phyloP scores from a whole-genome alignment of 2,797 vertebrate species.

The Denticeps clupeoides region DNA sequence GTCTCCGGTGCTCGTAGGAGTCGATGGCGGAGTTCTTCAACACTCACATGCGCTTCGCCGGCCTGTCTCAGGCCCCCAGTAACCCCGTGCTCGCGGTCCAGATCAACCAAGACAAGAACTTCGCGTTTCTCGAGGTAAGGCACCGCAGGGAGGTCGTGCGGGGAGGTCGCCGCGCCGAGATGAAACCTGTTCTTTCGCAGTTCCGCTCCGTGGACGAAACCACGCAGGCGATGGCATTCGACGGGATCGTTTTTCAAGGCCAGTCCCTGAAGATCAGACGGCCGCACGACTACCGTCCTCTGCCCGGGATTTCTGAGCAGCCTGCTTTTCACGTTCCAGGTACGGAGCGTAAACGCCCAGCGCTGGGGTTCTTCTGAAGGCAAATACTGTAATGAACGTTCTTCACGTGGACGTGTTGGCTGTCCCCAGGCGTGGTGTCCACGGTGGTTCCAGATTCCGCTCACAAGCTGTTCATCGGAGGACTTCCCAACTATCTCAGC shows the following conservation, averaged over 20 bases:
- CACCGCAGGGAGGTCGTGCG: not conserved
- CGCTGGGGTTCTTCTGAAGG: not conserved
- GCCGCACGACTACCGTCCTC: conserved; percentile 59
- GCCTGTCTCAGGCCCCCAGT: conserved; percentile 57
- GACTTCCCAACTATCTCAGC: conserved; percentile 63
- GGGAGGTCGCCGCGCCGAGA: not conserved
- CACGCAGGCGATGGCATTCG: conserved; percentile 66
- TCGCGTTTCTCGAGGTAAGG: conserved; percentile 57
- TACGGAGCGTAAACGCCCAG: no score
- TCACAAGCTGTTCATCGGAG: conserved; percentile 66
- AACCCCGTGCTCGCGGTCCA: conserved; percentile 64
- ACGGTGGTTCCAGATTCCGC: conserved; percentile 67
- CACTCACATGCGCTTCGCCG: conserved; percentile 64
- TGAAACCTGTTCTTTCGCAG: conserved; percentile 21
- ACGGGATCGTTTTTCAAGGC: conserved; percentile 64
- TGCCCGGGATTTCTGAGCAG: conserved; percentile 63
- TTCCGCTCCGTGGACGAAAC: conserved; percentile 65
- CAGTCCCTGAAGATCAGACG: conserved; percentile 63
- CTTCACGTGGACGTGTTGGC: no score
- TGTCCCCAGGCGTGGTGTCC: conserved; percentile 55
- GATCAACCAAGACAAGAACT: conserved; percentile 70
- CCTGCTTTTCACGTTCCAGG: conserved; percentile 64
- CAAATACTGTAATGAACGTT: not conserved
- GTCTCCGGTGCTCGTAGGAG: conserved; percentile 36
- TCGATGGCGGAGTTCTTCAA: conserved; percentile 68